Conservation (phyloP, 1,140 invertebrate genomes). For the Hycleus phaleratus region DNA sequence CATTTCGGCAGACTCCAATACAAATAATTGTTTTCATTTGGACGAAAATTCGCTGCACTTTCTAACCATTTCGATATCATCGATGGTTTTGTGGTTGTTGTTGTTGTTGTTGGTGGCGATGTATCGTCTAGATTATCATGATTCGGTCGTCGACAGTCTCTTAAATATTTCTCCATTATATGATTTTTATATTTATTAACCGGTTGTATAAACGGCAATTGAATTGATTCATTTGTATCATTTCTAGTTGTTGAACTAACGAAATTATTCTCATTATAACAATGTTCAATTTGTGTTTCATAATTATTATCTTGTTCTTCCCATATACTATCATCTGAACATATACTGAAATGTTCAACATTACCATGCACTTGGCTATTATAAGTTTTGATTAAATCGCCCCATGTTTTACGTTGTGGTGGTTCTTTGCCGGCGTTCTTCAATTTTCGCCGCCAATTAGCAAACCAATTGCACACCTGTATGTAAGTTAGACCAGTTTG, state of each 20-base stretch:
- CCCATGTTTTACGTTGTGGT: conserved; percentile 58
- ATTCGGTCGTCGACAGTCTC: conserved; percentile 31
- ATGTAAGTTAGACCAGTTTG: conserved; percentile 65
- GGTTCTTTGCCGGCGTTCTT: conserved; percentile 59
- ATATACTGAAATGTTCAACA: conserved; percentile 66
- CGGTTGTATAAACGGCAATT: conserved; percentile 32
- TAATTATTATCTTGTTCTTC: conserved; percentile 44
- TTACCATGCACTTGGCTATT: conserved; percentile 62
- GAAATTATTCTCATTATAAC: conserved; percentile 20
- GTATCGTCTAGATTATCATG: conserved; percentile 24
- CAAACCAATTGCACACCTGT: conserved; percentile 72
- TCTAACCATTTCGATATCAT: conserved; percentile 60
- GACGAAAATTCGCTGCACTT: conserved; percentile 57
- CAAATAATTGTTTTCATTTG: conserved; percentile 57
- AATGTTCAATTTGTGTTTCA: conserved; percentile 22
- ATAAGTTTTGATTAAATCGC: conserved; percentile 62
- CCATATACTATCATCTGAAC: conserved; percentile 66
- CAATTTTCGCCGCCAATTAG: conserved; percentile 64
- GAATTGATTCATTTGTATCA: conserved; percentile 2
- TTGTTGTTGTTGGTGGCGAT: neutral
- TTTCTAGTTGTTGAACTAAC: conserved; percentile 40
- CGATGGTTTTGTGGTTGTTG: conserved; percentile 43
- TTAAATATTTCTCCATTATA: conserved; percentile 51
- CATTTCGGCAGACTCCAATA: conserved; percentile 44
- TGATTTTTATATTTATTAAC: conserved; percentile 47